phyloP scores from a whole-genome alignment of 2,888 invertebrate species.

The Tubulanus polymorphus region DNA sequence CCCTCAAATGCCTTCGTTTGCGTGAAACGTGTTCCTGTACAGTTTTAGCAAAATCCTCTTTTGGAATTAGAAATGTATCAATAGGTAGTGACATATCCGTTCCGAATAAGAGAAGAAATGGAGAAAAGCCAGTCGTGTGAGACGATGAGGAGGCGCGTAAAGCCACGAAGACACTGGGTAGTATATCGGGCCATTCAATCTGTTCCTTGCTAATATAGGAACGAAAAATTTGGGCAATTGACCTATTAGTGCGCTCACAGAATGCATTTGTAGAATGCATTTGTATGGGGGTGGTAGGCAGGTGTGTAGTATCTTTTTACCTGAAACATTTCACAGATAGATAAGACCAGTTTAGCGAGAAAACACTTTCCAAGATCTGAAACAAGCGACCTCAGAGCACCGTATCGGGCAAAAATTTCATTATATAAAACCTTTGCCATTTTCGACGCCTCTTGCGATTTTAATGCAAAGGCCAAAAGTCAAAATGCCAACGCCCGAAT shows the following conservation, averaged over 20 bases:
- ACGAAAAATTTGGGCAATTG: constrained; percentile 18
- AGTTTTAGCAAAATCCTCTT: constrained; percentile 15
- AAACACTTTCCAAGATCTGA: constrained; percentile 22
- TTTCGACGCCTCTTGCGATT: constrained; percentile 7
- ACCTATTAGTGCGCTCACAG: constrained; percentile 21
- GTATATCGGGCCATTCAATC: constrained; percentile 17
- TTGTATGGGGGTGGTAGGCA: constrained; percentile 22
- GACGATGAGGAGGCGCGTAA: constrained; percentile 17
- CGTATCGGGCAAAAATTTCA: constrained; percentile 23
- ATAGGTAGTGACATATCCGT: constrained; percentile 19
- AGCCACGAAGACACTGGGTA: constrained; percentile 23
- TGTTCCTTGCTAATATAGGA: constrained; percentile 18
- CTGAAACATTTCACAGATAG: constrained; percentile 21
- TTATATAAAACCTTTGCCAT: constrained; percentile 19
- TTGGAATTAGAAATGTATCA: constrained; percentile 17
- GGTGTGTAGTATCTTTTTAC: constrained; percentile 17
- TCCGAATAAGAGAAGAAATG: constrained; percentile 20
- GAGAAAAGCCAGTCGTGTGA: constrained; percentile 20
- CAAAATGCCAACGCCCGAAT: no score
- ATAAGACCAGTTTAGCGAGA: constrained; percentile 17
- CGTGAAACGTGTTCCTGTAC: constrained; percentile 16
- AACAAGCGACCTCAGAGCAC: constrained; percentile 17
- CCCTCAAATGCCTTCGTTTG: constrained; percentile 9
- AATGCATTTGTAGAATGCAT: no score
- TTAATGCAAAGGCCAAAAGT: background rate